Base-by-base conservation (phyloP, 2,113 vertebrate species). In the Crypturellus undulatus region DNA sequence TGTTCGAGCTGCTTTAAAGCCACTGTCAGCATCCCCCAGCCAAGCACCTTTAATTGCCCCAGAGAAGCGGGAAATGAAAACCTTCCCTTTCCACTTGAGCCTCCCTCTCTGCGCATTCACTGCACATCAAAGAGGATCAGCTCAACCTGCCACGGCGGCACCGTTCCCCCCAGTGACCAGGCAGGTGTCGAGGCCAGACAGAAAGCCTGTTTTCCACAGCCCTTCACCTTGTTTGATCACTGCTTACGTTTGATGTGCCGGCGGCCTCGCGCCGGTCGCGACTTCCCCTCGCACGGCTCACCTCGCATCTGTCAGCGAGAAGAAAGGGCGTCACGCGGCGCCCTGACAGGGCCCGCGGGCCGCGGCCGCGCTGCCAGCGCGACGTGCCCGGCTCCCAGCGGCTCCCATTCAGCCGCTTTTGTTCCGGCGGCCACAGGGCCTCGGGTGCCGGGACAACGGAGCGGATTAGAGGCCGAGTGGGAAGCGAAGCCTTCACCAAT, bases 301-400 rank as follows among this genome's bases (percentile, higher is more conserved):
- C 97, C 97, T 98, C 97, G 52, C 97, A 98, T 97, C 98, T 98
- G 98, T 98, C 98, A 99, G 84, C 76, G 90, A 40, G 97, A 98
- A 99, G 98, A 99, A 99, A 98, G 97, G 97, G 96, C 96, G 97
- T 99, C 98, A 98, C 97, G 96, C 97, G 97, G 97, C 91, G 90
- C 91, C 95, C 97, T 98, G 98, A 98, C 98, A 98, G 95, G 96
- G 97, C 97, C 98, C 95, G 96, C 97, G 96, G 97, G 98, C 98
- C 94, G 90, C 97, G 94, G 92, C 96, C 93, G 96, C 84, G 94
- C 97, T 97, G 97, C 97, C 97, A 97, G 97, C 76, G 28, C 96
- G 96, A 97, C 79, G 95, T 93, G 95, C 92, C 93, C 68, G 96
- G 97, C 98, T 98, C 98, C 97, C 98, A 98, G 98, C 97, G 97